phyloP scores from a whole-genome alignment of 1,140 invertebrate genomes.

The Lucilia cuprina region DNA sequence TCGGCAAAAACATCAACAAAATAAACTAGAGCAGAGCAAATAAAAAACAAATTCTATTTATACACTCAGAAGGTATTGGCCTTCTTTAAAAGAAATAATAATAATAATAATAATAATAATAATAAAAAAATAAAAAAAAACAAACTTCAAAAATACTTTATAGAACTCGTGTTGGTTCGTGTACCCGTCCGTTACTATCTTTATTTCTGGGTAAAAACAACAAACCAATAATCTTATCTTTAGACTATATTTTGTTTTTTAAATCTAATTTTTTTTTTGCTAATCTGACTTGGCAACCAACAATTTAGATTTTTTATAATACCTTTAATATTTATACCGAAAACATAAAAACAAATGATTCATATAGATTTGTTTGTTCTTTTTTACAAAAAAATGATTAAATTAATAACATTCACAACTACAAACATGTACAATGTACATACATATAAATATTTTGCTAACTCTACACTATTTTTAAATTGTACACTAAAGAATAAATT shows the following conservation, averaged over 20 bases:
- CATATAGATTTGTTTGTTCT: neutral
- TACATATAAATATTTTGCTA: too few relatives aligned
- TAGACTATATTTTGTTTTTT: constrained; percentile 11
- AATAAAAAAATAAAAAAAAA: too few relatives aligned
- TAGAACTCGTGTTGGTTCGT: too few relatives aligned
- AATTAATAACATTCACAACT: too few relatives aligned
- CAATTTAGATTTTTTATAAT: neutral
- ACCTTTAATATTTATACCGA: neutral
- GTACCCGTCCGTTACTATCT: neutral
- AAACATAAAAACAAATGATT: constrained; percentile 22
- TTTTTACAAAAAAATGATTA: too few relatives aligned
- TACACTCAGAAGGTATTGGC: neutral
- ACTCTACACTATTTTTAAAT: too few relatives aligned
- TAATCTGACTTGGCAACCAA: constrained; percentile 20
- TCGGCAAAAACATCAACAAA: neutral
- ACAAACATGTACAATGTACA: too few relatives aligned
- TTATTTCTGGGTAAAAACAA: constrained; percentile 19
- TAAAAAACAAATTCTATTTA: neutral
- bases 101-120: neutral
- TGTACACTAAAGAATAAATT: too few relatives aligned
- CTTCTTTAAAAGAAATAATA: neutral
- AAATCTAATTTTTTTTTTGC: neutral
- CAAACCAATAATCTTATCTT: constrained; percentile 17
- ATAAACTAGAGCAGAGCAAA: neutral
- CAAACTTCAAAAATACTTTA: neutral